Percentiles rank a stretch among this genome's conserved stretches.
Evolutionary conservation across 2,888 invertebrate species (phyloP).

Genomic region (Melanotus villosus): DNA sequence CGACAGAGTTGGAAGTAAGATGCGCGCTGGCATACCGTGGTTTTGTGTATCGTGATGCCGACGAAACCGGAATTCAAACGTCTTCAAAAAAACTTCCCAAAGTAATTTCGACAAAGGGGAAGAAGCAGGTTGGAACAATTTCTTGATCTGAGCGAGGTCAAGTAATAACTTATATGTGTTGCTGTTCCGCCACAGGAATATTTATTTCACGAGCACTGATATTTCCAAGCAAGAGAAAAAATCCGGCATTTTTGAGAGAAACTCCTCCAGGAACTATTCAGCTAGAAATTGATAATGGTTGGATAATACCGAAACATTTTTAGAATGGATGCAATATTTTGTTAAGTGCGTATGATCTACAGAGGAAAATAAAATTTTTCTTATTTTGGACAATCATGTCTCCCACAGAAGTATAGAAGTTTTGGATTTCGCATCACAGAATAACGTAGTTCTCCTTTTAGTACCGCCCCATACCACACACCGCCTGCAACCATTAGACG

Average conservation of each 20-base stretch:
- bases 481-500: not conserved
- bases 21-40: too few relatives aligned
- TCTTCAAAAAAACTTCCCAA: not conserved
- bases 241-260: not conserved
- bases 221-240: constrained; percentile 2
- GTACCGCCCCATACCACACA: not conserved
- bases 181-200: not conserved
- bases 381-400: not conserved
- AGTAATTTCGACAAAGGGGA: not conserved
- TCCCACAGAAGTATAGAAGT: not conserved
- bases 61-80: not conserved
- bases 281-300: not conserved
- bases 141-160: not conserved
- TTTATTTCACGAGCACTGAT: constrained; percentile 1
- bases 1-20: too few relatives aligned
- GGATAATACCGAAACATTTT: not conserved
- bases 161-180: constrained; percentile 2
- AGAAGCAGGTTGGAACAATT: not conserved
- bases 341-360: not conserved
- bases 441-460: not conserved
- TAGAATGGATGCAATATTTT: constrained; percentile 10
- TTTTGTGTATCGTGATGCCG: too few relatives aligned
- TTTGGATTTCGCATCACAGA: not conserved
- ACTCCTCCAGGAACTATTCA: constrained; percentile 5
- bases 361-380: not conserved